Base-by-base conservation (phyloP, 2,113 vertebrate genomes). In the Henicopernis longicauda region DNA sequence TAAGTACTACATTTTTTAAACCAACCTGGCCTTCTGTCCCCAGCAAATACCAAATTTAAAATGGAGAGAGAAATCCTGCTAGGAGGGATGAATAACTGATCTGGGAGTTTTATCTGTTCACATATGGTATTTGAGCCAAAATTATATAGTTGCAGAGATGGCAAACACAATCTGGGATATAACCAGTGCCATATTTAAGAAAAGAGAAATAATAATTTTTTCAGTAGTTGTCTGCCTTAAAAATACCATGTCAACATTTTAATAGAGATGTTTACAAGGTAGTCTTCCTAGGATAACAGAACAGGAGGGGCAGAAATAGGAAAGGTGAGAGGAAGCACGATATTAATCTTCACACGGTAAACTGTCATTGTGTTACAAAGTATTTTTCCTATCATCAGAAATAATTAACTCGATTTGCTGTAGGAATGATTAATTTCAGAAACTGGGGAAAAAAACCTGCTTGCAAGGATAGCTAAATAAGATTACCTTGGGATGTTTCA, bases 401-500 rank as follows among this genome's bases (percentile, higher is more conserved):
- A 59, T 31, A 76, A 61, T 29, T 72, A n/a, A 20, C 23, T 71
- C 50, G 16, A 79, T 15, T 79, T 90, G 8, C 22, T 23, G 17
- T 26, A 84, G 7, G 58, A 84, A 71, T 50, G 0, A 79, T 59
- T 85, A 11, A 21, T 87, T 67, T 50, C 34, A 79, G 47, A 82
- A 79, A 66, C 0, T 29, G 8, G 2, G 7, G 26, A 0, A 4
- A 6, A 58, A 59, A 44, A 5, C 4, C 16, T 62, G 21, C 34
- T 86, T 91, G 16, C 9, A 81, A 54, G 16, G 7, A 34, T 29
- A 54, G 22, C 13, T 91, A 50, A 93, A 45, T 22, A 90, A 58
- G n/a, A 26, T 17, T 76, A 22, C 11, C 23, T 63, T 32, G 7
- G 16, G 47, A 67, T 1, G 1, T 71, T 90, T 87, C 58, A 63